These are phyloP conservation scores for Willowsia nigromaculata DNA, from an alignment of 2,888 invertebrate species.

Conservation along the genomic window DNA sequence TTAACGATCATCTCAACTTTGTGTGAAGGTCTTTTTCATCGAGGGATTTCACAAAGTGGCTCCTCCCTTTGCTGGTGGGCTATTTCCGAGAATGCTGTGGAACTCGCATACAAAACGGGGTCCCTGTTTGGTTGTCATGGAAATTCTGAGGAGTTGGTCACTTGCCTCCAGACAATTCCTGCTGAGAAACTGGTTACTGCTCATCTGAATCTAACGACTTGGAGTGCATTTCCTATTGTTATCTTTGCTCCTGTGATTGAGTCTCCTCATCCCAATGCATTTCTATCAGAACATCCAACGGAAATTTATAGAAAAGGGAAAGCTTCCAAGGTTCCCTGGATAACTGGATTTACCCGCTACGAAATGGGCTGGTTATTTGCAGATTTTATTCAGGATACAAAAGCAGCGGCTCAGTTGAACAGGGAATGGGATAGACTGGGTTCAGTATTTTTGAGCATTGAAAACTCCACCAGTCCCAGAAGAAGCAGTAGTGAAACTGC, in stretches of 20 bases:
- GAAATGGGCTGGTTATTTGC: background rate
- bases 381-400: slow-evolving; percentile 48
- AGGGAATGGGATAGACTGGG: slow-evolving; percentile 64
- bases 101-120: slow-evolving; percentile 48
- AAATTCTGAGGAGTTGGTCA: slow-evolving; percentile 57
- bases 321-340: slow-evolving; percentile 12
- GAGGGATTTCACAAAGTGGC: slow-evolving; percentile 75
- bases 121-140: slow-evolving; percentile 64
- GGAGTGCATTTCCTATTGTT: slow-evolving; percentile 74
- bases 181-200: slow-evolving; percentile 52
- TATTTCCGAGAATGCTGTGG: slow-evolving; percentile 61
- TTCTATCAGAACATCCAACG: background rate
- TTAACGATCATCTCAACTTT: too few species aligned
- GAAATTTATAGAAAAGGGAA: background rate
- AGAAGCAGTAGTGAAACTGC: background rate
- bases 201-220: slow-evolving; percentile 46
- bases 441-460: slow-evolving; percentile 31
- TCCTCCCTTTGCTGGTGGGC: slow-evolving; percentile 75
- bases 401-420: slow-evolving; percentile 48
- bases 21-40: slow-evolving; percentile 72
- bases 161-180: slow-evolving; percentile 68
- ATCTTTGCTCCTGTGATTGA: slow-evolving; percentile 76
- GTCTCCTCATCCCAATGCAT: slow-evolving; percentile 38
- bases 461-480: background rate
- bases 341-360: background rate